Evolutionary conservation across 2,797 vertebrate species (phyloP).

Genomic region (Cossypha niveicapilla): DNA sequence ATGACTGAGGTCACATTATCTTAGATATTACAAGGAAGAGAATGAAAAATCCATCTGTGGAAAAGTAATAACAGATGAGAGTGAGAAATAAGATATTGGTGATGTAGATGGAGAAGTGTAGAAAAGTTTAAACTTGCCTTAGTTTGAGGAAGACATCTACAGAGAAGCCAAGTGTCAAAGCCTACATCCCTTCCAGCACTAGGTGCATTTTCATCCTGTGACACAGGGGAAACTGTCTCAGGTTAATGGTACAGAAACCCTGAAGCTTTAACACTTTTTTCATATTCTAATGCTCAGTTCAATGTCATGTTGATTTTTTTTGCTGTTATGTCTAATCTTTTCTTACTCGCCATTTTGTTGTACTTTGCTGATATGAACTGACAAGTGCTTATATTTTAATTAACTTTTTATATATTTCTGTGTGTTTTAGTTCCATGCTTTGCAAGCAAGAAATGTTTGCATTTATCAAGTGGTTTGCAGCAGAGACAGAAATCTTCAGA

Average conservation of each 20-base stretch:
- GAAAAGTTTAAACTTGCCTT: neutral
- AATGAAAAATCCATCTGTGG: neutral
- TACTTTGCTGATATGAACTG: neutral
- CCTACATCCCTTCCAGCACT: neutral
- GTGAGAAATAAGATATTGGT: neutral
- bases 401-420: neutral
- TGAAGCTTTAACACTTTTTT: neutral
- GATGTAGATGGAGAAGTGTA: neutral
- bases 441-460: conserved; percentile 83
- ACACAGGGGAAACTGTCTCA: neutral
- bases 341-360: neutral
- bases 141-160: neutral
- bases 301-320: neutral
- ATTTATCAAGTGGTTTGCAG: conserved; percentile 82
- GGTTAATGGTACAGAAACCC: neutral
- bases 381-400: neutral
- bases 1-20: neutral
- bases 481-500: conserved; percentile 65
- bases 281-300: neutral
- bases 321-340: neutral
- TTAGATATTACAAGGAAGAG: neutral
- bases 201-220: neutral
- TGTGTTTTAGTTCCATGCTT: conserved; percentile 80
- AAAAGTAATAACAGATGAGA: neutral
- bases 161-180: neutral